Base-by-base conservation (phyloP, 2,113 vertebrate genomes). In the Ptilonorhynchus violaceus region DNA sequence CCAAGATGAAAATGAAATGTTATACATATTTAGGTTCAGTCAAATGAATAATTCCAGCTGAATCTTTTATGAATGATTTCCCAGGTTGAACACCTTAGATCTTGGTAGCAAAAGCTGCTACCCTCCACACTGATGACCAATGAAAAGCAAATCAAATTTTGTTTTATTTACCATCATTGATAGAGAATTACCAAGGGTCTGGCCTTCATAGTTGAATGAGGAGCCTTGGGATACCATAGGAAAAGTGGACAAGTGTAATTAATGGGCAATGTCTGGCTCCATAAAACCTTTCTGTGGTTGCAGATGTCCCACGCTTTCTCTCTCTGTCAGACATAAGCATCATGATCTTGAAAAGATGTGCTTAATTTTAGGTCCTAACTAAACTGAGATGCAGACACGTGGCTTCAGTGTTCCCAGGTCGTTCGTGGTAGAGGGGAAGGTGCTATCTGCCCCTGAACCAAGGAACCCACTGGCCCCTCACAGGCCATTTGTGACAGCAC, bases 181-280 rank as follows among this genome's bases (percentile, higher is more conserved):
- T 85, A 31, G 74, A 82, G 64, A 22, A 2, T 8, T 30, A 85
- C 49, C 10, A 50, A 55, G 19, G 33, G 30, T 94, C 72, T 8
- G 6, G 64, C 50, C 39, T 67, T 88, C 72, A 22, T 7, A 41
- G 78, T 85, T 69, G 49, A 49, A 39, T 46, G 50, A 84, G 63
- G 70, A 77, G 35, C 35, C 47, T 52, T 84, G 64, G 76, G 80
- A 89, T 33, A 25, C 28, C 23, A 22, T 15, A 47, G n/a, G 33
- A 92, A 89, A 75, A 85, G 52, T 72, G 33, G 55, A 52, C 64
- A 96, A 84, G 27, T 39, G 16, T 78, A 92, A 91, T 95, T 92
- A 89, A 75, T 33, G 39, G 76, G 19, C 15, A 89, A 18, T 1
- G 23, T 89, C 68, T 96, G 89, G n/a, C 39, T 96, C 73, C 67